A percentile compares a stretch with the other conserved stretches of the same genome.
Evolutionary conservation across 2,113 vertebrate species (phyloP).

Genomic region (Crotalus tigris): DNA sequence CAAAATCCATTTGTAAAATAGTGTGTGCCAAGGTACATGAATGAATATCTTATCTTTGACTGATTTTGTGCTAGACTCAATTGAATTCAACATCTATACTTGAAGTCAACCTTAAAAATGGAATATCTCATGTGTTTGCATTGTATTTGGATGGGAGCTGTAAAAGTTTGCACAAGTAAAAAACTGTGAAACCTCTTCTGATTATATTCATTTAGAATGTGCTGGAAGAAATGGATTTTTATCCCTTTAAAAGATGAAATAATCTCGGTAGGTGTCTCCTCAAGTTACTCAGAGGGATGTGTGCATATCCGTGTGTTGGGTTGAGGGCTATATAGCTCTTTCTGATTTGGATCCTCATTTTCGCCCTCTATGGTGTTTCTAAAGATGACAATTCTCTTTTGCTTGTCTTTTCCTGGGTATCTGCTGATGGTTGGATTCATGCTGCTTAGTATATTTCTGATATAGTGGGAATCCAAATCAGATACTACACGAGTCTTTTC

Average conservation of each 20-base stretch:
- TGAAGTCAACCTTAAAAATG: not conserved
- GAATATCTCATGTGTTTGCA: not conserved
- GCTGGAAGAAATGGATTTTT: not conserved
- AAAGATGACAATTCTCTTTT: not conserved
- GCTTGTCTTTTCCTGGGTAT: not conserved
- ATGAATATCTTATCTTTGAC: not conserved
- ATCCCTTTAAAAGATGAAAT: not conserved
- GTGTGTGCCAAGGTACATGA: not conserved
- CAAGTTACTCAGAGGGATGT: not conserved
- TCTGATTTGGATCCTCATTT: not conserved
- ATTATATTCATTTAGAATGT: not conserved
- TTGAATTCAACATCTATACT: not conserved
- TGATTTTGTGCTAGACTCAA: not conserved
- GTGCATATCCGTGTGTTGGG: not conserved
- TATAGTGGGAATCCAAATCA: not conserved
- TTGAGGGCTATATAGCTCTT: not conserved
- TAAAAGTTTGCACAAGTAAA: not conserved
- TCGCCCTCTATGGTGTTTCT: not conserved
- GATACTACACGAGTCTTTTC: not conserved
- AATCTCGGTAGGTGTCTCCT: not conserved
- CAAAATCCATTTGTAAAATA: not conserved
- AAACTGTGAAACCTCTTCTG: not conserved
- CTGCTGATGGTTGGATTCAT: not conserved
- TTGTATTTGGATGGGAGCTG: not conserved
- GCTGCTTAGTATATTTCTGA: not conserved